phyloP scores from a whole-genome alignment of 2,797 vertebrate genomes.

The Oophaga sylvatica region DNA sequence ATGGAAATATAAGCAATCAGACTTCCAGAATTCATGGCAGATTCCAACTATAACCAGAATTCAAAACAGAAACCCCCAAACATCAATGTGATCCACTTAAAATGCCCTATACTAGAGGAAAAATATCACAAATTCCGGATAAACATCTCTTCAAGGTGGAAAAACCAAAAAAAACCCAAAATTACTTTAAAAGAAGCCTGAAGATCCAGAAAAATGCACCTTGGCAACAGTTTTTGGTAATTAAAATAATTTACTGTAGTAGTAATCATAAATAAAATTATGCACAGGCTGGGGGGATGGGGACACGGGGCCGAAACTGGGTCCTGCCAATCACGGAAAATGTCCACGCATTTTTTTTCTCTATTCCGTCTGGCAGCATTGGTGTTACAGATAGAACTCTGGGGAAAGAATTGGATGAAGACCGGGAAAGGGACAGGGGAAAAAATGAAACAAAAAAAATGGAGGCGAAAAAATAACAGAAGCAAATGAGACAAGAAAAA shows the following conservation, averaged over 20 bases:
- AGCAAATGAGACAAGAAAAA: conserved; percentile 14
- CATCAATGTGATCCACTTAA: background rate
- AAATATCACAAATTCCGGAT: conserved; percentile 15
- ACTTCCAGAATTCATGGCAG: background rate
- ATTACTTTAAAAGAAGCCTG: conserved; percentile 5
- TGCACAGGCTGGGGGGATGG: conserved; percentile 1
- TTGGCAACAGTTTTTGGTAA: conserved; percentile 10
- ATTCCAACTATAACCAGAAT: background rate
- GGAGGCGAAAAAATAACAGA: background rate
- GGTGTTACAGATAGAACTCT: background rate
- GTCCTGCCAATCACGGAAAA: background rate
- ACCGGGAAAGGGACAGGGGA: background rate
- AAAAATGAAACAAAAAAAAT: background rate
- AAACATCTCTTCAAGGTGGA: background rate
- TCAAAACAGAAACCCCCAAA: background rate
- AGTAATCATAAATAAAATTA: conserved; percentile 21
- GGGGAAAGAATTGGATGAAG: background rate
- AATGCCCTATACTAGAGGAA: background rate
- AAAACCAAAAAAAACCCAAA: background rate
- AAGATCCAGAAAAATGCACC: conserved; percentile 9
- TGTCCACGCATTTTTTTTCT: background rate
- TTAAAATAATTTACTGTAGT: conserved; percentile 17
- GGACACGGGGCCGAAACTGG: conserved; percentile 3
- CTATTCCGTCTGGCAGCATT: background rate
- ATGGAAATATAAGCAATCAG: background rate